Conservation (phyloP, 2,888 invertebrate species). For the Drosophila tripunctata region DNA sequence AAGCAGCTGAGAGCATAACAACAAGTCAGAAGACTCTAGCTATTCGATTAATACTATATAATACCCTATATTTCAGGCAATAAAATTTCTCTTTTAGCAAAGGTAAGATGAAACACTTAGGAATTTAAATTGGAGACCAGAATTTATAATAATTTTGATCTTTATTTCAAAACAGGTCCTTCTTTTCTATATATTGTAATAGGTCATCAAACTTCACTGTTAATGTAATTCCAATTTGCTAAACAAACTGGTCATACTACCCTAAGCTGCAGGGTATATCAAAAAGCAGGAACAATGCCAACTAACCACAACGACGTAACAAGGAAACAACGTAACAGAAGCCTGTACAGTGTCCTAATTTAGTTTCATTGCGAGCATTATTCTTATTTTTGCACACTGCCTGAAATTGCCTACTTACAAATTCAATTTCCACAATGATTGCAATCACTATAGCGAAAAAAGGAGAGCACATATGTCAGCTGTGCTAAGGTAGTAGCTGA, state of each 20-base stretch:
- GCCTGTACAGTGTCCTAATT: conserved; percentile 49
- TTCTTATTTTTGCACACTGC: conserved; percentile 58
- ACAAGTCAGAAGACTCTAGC: neutral
- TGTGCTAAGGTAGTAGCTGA: neutral
- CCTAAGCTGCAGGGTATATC: neutral
- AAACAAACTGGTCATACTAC: neutral
- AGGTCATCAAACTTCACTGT: too few species aligned
- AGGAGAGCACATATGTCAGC: conserved; percentile 36
- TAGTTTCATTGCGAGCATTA: conserved; percentile 64
- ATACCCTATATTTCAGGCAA: too few species aligned
- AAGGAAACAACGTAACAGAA: neutral
- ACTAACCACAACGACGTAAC: conserved; percentile 13
- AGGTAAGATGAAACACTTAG: too few species aligned
- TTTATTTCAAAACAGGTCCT: too few species aligned
- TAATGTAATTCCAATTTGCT: too few species aligned
- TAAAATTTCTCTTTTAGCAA: too few species aligned
- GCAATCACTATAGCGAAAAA: conserved; percentile 54
- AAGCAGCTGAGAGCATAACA: conserved; percentile 15
- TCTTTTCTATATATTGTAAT: too few species aligned
- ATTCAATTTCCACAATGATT: conserved; percentile 72
- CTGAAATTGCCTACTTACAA: conserved; percentile 69
- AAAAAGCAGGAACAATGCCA: neutral
- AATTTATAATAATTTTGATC: too few species aligned
- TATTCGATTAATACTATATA: too few species aligned
- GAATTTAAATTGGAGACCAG: too few species aligned